phyloP scores from a whole-genome alignment of 2,888 invertebrate species.

The Brachylomia viminalis region DNA sequence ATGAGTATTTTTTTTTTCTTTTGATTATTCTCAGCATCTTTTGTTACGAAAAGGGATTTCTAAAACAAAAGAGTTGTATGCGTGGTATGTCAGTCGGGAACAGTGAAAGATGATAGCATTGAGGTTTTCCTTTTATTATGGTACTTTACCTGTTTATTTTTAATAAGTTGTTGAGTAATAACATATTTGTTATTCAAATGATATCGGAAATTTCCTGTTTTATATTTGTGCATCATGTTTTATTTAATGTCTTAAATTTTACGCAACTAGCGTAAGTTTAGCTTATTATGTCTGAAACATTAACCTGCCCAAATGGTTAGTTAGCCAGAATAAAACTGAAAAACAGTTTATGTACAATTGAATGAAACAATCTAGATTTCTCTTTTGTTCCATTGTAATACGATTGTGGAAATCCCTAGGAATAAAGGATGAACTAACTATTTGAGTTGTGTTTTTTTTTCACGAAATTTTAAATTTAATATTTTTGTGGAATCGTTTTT shows the following conservation, averaged over 20 bases:
- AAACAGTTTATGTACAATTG: neutral
- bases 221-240: neutral
- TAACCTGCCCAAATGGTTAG: neutral
- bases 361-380: neutral
- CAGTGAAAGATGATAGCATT: conserved; percentile 45
- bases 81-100: conserved; percentile 32
- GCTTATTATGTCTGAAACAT: neutral
- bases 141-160: conserved; percentile 7
- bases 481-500: neutral
- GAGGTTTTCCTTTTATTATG: conserved; percentile 12
- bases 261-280: neutral
- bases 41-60: conserved; percentile 49
- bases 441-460: neutral
- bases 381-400: neutral
- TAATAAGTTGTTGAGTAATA: conserved; percentile 24
- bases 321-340: neutral
- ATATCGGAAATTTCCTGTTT: neutral
- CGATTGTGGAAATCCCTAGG: neutral
- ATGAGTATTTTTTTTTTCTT: conserved; percentile 60
- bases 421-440: neutral
- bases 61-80: conserved; percentile 55
- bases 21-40: conserved; percentile 50
- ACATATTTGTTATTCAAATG: conserved; percentile 26
- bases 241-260: neutral
- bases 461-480: too few relatives aligned